Evolutionary conservation across 2,888 invertebrate genomes (phyloP).

Genomic region (Pandemis corylana): DNA sequence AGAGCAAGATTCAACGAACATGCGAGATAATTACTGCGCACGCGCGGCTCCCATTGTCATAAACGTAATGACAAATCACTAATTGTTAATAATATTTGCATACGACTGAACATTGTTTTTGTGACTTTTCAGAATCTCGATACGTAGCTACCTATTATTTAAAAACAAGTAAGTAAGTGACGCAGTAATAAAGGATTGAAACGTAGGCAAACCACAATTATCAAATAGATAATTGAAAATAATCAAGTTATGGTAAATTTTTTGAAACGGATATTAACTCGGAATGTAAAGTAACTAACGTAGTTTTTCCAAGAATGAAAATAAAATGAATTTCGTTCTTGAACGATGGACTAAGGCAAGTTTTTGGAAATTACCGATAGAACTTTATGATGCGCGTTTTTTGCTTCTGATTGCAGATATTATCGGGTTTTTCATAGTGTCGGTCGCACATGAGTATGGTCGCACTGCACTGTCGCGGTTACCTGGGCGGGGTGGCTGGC

Average conservation of each 20-base stretch:
- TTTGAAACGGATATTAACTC: no score
- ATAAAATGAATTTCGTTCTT: not conserved
- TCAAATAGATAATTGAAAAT: no score
- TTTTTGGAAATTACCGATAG: no score
- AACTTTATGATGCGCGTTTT: no score
- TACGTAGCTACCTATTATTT: not conserved
- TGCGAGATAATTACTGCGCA: constrained; percentile 33
- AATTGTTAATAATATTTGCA: constrained; percentile 31
- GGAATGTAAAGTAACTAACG: no score
- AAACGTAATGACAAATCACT: constrained; percentile 29
- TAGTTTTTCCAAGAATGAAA: not conserved
- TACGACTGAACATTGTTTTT: not conserved
- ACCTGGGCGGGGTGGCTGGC: constrained; percentile 51
- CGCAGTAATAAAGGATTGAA: no score
- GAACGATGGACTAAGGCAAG: not conserved
- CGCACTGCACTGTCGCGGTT: constrained; percentile 43
- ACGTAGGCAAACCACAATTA: no score
- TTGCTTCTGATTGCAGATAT: no score
- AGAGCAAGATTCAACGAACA: constrained; percentile 29
- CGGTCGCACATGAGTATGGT: not conserved
- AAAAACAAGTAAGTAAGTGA: not conserved
- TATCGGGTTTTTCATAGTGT: not conserved
- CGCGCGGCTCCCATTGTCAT: constrained; percentile 34
- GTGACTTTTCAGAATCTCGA: constrained; percentile 5
- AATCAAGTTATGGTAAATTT: no score